Evolutionary conservation across 2,113 vertebrate species (phyloP).

Genomic region (Trematomus loennbergii): DNA sequence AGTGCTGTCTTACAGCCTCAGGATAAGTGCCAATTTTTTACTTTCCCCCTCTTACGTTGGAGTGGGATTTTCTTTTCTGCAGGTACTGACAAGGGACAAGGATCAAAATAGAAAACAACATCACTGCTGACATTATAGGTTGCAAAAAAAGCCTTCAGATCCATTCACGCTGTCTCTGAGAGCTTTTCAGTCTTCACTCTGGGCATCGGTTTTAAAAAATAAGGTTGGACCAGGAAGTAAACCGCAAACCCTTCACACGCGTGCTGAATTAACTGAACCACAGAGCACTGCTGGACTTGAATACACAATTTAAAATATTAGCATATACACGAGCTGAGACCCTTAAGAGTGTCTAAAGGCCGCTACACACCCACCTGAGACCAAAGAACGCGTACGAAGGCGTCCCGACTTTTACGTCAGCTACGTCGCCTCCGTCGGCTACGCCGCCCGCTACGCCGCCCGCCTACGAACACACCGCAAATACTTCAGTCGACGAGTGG

Average conservation of each 20-base stretch:
- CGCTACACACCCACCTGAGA: too few relatives aligned
- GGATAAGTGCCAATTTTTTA: neutral
- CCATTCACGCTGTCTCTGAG: neutral
- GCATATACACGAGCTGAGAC: neutral
- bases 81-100: neutral
- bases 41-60: neutral
- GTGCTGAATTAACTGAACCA: neutral
- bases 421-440: too few relatives aligned
- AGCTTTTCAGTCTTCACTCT: constrained; percentile 3
- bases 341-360: neutral
- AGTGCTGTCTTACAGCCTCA: constrained; percentile 11
- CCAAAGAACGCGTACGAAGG: too few relatives aligned
- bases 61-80: neutral
- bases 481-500: too few relatives aligned
- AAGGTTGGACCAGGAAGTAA: neutral
- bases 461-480: too few relatives aligned
- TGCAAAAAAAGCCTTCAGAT: neutral
- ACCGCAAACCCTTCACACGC: neutral
- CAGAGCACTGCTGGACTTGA: neutral
- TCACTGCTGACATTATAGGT: neutral
- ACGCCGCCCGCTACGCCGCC: too few relatives aligned
- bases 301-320: neutral
- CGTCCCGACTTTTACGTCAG: too few relatives aligned
- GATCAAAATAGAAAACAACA: neutral
- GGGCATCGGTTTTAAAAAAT: neutral